Evolutionary conservation across 2,113 vertebrate species (phyloP), one percentile per base, ranked within the genome.

Genomic region (Tragelaphus imberbis): DNA sequence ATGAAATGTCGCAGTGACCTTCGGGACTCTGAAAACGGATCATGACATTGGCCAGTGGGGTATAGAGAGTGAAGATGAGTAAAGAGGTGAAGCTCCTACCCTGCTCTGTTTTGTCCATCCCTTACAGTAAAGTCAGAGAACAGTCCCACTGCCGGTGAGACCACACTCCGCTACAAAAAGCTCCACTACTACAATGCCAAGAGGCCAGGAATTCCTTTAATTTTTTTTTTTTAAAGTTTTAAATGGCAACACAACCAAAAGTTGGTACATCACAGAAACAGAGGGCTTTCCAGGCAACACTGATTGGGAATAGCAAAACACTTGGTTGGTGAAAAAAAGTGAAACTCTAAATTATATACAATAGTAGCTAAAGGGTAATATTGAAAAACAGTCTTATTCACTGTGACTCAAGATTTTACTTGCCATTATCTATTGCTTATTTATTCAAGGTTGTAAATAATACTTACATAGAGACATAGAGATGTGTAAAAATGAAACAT

Each of bases 241-340:
- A 98, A 98, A 98, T 97, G 98, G 97, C 97, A 98, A 98, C 56
- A 94, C 98, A 99, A 98, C 98, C 59, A 85, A 96, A 97, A 98
- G 98, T 98, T 97, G 98, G 97, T 99, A 99, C 98, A 53, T 98
- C 99, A 99, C 98, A 40, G 98, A 98, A 99, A 98, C 98, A 96
- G 94, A 98, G 98, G 97, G 98, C 97, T 99, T 98, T 96, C 98
- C 99, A 99, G 98, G 99, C 99, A 99, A 99, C 98, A 99, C 98
- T 99, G 99, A 98, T 94, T 59, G 97, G 98, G 98, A 97, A 98
- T 96, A 98, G 98, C 97, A 98, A 98, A 99, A 99, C 98, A 99
- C 99, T 98, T 87, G 97, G 97, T 59, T 97, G 98, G 98, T 98
- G 98, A 98, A 98, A 97, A 47, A 99, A 99, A 98, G 98, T 98